phyloP scores from a whole-genome alignment of 2,888 invertebrate genomes.

The Polyommatus iphigenia region DNA sequence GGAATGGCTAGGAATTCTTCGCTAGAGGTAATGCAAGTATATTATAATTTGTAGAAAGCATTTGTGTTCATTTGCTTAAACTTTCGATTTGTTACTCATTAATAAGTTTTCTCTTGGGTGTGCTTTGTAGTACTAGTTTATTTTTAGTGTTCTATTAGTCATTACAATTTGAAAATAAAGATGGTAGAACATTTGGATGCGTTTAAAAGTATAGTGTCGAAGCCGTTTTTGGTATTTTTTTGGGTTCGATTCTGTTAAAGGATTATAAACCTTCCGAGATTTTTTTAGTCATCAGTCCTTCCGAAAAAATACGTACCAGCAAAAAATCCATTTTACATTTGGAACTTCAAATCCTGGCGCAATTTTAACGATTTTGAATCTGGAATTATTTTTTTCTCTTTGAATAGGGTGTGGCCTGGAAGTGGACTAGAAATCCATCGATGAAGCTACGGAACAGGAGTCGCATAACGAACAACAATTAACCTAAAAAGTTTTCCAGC shows the following conservation, averaged over 20 bases:
- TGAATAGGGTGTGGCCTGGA: neutral
- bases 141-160: neutral
- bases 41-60: conserved; percentile 73
- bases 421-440: conserved; percentile 22
- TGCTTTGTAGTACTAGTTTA: conserved; percentile 39
- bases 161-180: conserved; percentile 13
- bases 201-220: neutral
- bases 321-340: neutral
- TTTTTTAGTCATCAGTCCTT: neutral
- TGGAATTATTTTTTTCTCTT: conserved; percentile 3
- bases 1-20: conserved; percentile 30
- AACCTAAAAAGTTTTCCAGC: conserved; percentile 22
- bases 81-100: conserved; percentile 73
- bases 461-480: conserved; percentile 27
- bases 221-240: neutral
- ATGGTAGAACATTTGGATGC: neutral
- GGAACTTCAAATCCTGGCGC: neutral
- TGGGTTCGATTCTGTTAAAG: neutral
- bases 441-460: conserved; percentile 17
- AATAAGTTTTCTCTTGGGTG: conserved; percentile 59
- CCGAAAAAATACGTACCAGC: neutral
- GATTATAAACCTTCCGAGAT: neutral
- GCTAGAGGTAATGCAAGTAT: conserved; percentile 47
- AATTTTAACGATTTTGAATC: neutral
- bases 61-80: conserved; percentile 68